These are phyloP conservation scores for Grapholita molesta DNA, from an alignment of 1,140 invertebrate species.

Conservation along the genomic window DNA sequence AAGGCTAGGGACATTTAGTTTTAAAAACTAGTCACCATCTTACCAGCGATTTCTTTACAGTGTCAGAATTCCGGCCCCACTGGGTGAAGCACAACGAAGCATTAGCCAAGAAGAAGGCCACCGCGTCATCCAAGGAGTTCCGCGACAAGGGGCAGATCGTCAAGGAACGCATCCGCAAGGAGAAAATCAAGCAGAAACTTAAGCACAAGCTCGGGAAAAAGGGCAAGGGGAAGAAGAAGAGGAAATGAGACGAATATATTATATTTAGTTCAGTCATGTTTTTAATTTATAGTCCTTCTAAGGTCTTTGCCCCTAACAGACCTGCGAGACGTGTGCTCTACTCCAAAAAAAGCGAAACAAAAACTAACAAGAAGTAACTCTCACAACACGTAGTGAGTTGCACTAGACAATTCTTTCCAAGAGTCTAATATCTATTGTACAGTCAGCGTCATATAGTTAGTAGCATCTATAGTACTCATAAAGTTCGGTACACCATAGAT, in stretches of 20 bases:
- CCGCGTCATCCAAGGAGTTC: conserved; percentile 59
- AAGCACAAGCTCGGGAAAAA: conserved; percentile 41
- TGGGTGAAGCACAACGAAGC: conserved; percentile 76
- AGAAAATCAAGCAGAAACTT: conserved; percentile 70
- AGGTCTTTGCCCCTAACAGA: too few relatives aligned
- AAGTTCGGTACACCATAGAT: too few relatives aligned
- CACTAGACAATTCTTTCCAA: too few relatives aligned
- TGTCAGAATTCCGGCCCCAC: conserved; percentile 72
- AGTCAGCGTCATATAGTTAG: too few relatives aligned
- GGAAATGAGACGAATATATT: conserved; percentile 42
- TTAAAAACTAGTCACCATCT: too few relatives aligned
- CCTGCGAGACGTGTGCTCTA: too few relatives aligned
- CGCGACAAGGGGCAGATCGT: conserved; percentile 73
- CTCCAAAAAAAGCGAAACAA: too few relatives aligned
- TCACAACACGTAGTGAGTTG: too few relatives aligned
- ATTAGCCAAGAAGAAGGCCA: conserved; percentile 59
- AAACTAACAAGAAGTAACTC: too few relatives aligned
- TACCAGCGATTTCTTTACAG: conserved; percentile 37
- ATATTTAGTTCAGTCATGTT: conserved; percentile 14
- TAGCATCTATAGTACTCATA: too few relatives aligned
- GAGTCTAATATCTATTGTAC: too few relatives aligned
- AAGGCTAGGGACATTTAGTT: too few relatives aligned
- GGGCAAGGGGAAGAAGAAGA: conserved; percentile 48
- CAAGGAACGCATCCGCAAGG: conserved; percentile 69
- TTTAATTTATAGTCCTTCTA: background rate